Evolutionary conservation across 1,140 invertebrate species (phyloP).

Genomic region (Musca domestica): DNA sequence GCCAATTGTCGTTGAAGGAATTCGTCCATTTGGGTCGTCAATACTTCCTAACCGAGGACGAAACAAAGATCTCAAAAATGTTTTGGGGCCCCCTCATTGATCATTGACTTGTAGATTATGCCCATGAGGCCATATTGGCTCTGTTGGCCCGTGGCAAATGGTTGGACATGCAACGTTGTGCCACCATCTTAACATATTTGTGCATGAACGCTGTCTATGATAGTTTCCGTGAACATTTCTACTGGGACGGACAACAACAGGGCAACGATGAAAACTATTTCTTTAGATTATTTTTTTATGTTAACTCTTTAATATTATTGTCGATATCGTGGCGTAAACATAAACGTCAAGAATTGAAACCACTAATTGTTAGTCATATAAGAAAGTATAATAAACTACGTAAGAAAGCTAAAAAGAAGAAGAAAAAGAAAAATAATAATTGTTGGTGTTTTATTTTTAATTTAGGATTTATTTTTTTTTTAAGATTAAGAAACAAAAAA

Average conservation of each 20-base stretch:
- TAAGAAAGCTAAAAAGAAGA: slow-evolving; percentile 41
- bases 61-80: slow-evolving; percentile 72
- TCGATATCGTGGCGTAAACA: slow-evolving; percentile 42
- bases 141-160: slow-evolving; percentile 35
- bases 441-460: background rate
- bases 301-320: slow-evolving; percentile 49
- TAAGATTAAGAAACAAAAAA: background rate
- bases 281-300: slow-evolving; percentile 50
- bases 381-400: slow-evolving; percentile 45
- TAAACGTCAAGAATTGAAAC: slow-evolving; percentile 44
- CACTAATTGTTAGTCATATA: slow-evolving; percentile 43
- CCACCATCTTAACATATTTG: slow-evolving; percentile 32
- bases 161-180: slow-evolving; percentile 46
- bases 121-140: slow-evolving; percentile 30
- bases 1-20: slow-evolving; percentile 71
- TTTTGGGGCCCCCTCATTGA: slow-evolving; percentile 75
- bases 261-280: slow-evolving; percentile 34
- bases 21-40: slow-evolving; percentile 76
- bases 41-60: slow-evolving; percentile 75
- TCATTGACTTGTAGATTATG: slow-evolving; percentile 45
- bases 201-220: slow-evolving; percentile 30
- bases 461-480: background rate
- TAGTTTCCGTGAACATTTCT: slow-evolving; percentile 20
- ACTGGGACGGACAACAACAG: background rate
- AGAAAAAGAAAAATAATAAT: slow-evolving; percentile 4